Evolutionary conservation across 2,797 vertebrate genomes (phyloP).

Genomic region (Mastacembelus armatus): DNA sequence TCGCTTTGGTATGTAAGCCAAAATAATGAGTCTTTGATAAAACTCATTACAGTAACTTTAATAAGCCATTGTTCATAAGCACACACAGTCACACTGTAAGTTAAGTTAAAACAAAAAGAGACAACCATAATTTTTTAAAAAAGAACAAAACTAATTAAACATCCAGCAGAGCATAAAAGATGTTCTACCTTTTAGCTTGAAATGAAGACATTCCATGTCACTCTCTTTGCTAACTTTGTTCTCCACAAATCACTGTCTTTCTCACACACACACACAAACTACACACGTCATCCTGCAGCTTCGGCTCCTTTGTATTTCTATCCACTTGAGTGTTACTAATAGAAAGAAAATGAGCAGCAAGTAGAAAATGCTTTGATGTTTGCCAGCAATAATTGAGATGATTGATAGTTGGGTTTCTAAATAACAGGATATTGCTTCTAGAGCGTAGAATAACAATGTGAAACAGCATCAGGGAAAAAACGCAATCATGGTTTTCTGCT

Average conservation of each 20-base stretch:
- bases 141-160: slow-evolving; percentile 52
- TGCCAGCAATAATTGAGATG: slow-evolving; percentile 70
- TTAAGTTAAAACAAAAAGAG: slow-evolving; percentile 21
- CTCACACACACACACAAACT: not conserved
- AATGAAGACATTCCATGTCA: slow-evolving; percentile 42
- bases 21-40: no score
- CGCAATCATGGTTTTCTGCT: slow-evolving; percentile 19
- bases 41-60: not conserved
- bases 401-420: slow-evolving; percentile 70
- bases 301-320: slow-evolving; percentile 47
- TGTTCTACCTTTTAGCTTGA: slow-evolving; percentile 31
- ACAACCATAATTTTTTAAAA: no score
- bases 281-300: slow-evolving; percentile 26
- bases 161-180: slow-evolving; percentile 44
- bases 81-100: slow-evolving; percentile 4
- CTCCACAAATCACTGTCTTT: not conserved
- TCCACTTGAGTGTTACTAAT: slow-evolving; percentile 70
- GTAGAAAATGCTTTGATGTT: slow-evolving; percentile 61
- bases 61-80: not conserved
- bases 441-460: slow-evolving; percentile 51
- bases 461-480: slow-evolving; percentile 33
- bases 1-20: no score
- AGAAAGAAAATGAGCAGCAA: slow-evolving; percentile 71
- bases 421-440: slow-evolving; percentile 51
- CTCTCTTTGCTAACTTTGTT: slow-evolving; percentile 31